Base-by-base conservation (phyloP, 2,888 invertebrate species). In the Elysia crispata region DNA sequence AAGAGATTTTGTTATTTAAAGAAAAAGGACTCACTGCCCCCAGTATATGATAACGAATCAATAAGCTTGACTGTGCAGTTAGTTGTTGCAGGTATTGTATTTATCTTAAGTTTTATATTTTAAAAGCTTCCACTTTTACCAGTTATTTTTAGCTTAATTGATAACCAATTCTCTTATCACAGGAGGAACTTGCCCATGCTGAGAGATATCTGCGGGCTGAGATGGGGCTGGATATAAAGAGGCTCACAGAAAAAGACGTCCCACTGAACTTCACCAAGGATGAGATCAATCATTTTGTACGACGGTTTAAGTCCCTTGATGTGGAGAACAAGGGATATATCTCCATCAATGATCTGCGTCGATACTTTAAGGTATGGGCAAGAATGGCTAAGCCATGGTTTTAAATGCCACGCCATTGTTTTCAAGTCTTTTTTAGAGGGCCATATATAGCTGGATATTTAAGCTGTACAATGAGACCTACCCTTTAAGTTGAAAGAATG, bases 291-390 rank as follows among this genome's bases (percentile, higher is more conserved):
- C 94, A 95, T 13, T 98, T 98, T 92, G 97, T 97, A 89, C 97
- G 97, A 90, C 95, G 98, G 81, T 99, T 99, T 95, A 96, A 97
- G 92, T 95, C 96, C 87, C 96, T 99, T 85, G 99, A 99, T 93
- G 95, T 95, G 88, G 98, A 98, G 90, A 95, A 96, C 90, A 99
- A 99, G 92, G 99, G 99, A 86, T 99, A 96, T 93, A 98, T 99
- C 82, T 98, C 99, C 31, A 96, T 99, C 88, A 98, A 98, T 92
- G 99, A 99, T 91, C 96, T 99, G 86, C 94, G 98, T 86, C 94
- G 97, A 90, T 97, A 41, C 41, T 41, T 41, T 41, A 41, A 41
- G 41, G 41, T 41, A 41, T 41, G 41, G 11, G 3, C 3, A 41
- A 11, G 5, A 41, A 41, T 41, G 41, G 41, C 11, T 41, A 41